Conservation (phyloP, 2,888 invertebrate species). For the Mechanitis messenoides region DNA sequence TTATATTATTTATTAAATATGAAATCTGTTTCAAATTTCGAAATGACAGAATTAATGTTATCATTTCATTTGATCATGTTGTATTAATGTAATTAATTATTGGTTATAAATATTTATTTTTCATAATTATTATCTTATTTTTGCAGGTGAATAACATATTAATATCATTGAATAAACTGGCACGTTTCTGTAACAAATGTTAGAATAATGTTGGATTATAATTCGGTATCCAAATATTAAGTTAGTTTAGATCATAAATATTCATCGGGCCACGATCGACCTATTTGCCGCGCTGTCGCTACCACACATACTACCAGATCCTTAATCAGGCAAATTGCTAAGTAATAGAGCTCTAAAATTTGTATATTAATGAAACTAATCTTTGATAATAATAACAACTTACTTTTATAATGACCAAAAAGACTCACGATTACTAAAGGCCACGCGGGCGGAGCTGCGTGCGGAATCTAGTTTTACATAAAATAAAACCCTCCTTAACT, state of each 20-base stretch:
- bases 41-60: neutral
- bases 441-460: too few relatives aligned
- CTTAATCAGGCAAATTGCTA: slow-evolving; percentile 66
- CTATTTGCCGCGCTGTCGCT: slow-evolving; percentile 67
- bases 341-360: slow-evolving; percentile 60
- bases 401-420: too few relatives aligned
- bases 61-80: neutral
- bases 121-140: too few relatives aligned
- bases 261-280: slow-evolving; percentile 58
- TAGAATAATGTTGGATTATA: slow-evolving; percentile 24
- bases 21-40: neutral
- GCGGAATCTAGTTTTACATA: too few relatives aligned
- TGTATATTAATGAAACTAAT: slow-evolving; percentile 55
- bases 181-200: slow-evolving; percentile 1
- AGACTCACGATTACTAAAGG: too few relatives aligned
- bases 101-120: slow-evolving; percentile 2
- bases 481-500: too few relatives aligned
- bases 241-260: slow-evolving; percentile 54
- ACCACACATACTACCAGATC: slow-evolving; percentile 47
- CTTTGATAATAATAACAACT: neutral
- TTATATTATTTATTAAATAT: slow-evolving; percentile 7
- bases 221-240: slow-evolving; percentile 48
- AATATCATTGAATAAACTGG: neutral
- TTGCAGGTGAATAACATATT: too few relatives aligned
- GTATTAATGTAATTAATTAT: slow-evolving; percentile 2